Evolutionary conservation across 1,140 invertebrate genomes (phyloP), one percentile per base, ranked within the genome.

Genomic region (Frieseomelitta varia): DNA sequence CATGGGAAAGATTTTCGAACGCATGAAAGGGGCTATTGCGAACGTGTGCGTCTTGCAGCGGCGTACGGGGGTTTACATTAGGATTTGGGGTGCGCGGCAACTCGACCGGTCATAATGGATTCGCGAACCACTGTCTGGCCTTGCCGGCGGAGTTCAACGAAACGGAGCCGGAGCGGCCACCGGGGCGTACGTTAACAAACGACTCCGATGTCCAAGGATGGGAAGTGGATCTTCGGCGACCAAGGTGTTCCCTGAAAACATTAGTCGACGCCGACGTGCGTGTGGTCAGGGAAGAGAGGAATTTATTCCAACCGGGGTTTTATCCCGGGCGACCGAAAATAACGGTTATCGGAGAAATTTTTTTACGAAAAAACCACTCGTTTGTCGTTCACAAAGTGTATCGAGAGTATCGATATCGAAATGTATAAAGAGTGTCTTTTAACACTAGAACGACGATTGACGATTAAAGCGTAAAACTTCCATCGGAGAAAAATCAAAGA

Each of bases 1-100:
- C 81, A 91, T 90, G 90, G 90, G 86, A 90, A 91, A 91, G 88
- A 91, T 91, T 89, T 89, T 89, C 86, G 79, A 71, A 47, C 81
- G 80, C 68, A 91, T 89, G 87, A 91, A 87, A 85, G 84, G 84
- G 67, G 53, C 80, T 79, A 8, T 8, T 39, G 39, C 63, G 68
- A 65, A 51, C 82, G 75, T 80, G 30, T 8, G 39, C 39, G 81
- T 90, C 86, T 74, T 90, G 68, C 76, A 80, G 21, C 56, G 51
- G 39, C 53, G 47, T 58, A 58, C 71, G 87, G 65, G 78, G 84
- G 72, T 90, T 91, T 91, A 8, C 89, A 90, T 90, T 90, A 87
- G 75, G 85, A 88, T 90, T 90, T 87, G 75, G 85, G 88, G 86
- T 84, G 77, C 84, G 74, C 84, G 76, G 82, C 67, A 85, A 90